Conservation (phyloP, 2,797 vertebrate species). For the Knipowitschia caucasica region DNA sequence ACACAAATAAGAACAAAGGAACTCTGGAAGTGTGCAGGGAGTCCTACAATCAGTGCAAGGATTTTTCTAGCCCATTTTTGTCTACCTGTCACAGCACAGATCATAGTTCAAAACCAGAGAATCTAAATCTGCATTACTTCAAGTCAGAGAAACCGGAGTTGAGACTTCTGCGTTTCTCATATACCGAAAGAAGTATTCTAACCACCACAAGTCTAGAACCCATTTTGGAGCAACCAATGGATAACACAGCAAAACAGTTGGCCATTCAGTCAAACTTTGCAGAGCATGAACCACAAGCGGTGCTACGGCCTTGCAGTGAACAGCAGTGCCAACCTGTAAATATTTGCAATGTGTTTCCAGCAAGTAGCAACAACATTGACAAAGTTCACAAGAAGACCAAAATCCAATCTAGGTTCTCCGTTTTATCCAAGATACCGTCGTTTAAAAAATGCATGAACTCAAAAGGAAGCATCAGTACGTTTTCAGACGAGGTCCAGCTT, state of each 20-base stretch:
- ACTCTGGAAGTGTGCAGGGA: neutral
- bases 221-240: slow-evolving; percentile 49
- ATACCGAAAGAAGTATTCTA: slow-evolving; percentile 37
- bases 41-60: slow-evolving; percentile 4
- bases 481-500: slow-evolving; percentile 17
- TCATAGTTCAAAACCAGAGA: neutral
- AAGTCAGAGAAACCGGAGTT: slow-evolving; percentile 20
- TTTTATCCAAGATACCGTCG: slow-evolving; percentile 79
- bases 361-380: slow-evolving; percentile 49
- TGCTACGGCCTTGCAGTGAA: slow-evolving; percentile 38
- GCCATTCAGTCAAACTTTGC: slow-evolving; percentile 14
- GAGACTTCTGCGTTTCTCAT: slow-evolving; percentile 16
- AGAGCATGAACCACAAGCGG: slow-evolving; percentile 25
- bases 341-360: slow-evolving; percentile 31
- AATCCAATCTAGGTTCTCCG: slow-evolving; percentile 66
- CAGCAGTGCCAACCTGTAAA: slow-evolving; percentile 25
- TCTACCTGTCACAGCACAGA: neutral
- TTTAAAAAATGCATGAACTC: slow-evolving; percentile 65
- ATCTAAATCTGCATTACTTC: neutral
- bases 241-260: slow-evolving; percentile 12
- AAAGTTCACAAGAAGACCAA: slow-evolving; percentile 68
- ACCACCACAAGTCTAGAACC: slow-evolving; percentile 54
- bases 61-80: slow-evolving; percentile 26
- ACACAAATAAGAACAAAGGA: slow-evolving; percentile 59
- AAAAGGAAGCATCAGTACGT: slow-evolving; percentile 29